These are phyloP conservation scores for Scomber japonicus DNA, from an alignment of 2,113 vertebrate genomes.

Conservation along the genomic window DNA sequence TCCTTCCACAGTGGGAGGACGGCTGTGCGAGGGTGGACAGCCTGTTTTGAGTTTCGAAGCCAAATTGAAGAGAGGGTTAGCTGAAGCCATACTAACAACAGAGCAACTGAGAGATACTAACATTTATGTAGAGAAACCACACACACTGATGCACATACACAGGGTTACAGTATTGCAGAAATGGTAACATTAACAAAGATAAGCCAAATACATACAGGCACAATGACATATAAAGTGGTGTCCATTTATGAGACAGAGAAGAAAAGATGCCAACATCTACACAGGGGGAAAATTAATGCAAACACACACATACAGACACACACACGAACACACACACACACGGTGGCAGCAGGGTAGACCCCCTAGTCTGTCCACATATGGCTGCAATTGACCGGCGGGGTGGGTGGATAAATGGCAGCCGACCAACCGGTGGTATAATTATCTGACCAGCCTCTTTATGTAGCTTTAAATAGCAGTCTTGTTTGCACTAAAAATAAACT, in stretches of 20 bases:
- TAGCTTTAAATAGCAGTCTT: constrained; percentile 77
- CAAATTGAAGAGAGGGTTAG: constrained; percentile 70
- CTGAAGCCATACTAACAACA: constrained; percentile 56
- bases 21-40: constrained; percentile 52
- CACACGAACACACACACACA: constrained; percentile 45
- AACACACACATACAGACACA: constrained; percentile 39
- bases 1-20: constrained; percentile 49
- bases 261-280: constrained; percentile 52
- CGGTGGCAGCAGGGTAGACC: constrained; percentile 67
- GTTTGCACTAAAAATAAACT: constrained; percentile 83
- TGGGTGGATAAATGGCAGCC: constrained; percentile 80
- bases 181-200: neutral
- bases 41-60: constrained; percentile 55
- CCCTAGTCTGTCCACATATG: constrained; percentile 81
- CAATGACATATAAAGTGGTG: constrained; percentile 16
- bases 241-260: constrained; percentile 38
- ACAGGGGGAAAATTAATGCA: constrained; percentile 37
- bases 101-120: constrained; percentile 58
- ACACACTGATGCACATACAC: constrained; percentile 30
- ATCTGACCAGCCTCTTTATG: constrained; percentile 78
- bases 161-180: constrained; percentile 9
- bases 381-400: constrained; percentile 79
- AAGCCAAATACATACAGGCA: constrained; percentile 10
- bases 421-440: constrained; percentile 77
- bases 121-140: constrained; percentile 66